Base-by-base conservation (phyloP, 2,113 vertebrate species). In the Bagarius yarrelli region DNA sequence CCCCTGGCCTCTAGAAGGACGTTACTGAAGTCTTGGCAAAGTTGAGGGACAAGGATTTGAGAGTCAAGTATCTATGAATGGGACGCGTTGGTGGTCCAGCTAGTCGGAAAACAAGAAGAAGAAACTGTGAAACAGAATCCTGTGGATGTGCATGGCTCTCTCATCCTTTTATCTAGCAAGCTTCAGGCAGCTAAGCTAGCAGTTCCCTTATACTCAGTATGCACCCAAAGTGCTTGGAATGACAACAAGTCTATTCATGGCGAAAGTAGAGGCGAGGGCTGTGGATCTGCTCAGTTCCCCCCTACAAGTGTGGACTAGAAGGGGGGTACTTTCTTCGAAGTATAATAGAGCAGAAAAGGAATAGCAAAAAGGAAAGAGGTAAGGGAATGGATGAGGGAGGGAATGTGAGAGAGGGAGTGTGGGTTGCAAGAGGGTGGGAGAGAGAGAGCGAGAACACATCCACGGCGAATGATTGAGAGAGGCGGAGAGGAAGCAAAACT, bases 401-500 rank as follows among this genome's bases (percentile, higher is more conserved):
- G 70, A 81, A 87, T 89, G 36, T 87, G 84, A 78, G 85, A 87
- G 83, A 80, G 52, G 70, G 27, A 73, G 50, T 55, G 52, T 34
- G 70, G 50, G 70, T 73, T 73, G 70, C 50, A 82, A n/a, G 79
- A 44, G 78, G n/a, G 80, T 78, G 83, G 44, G 73, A 83, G 76
- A 23, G 80, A 63, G 71, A 50, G 83, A 74, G 81, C 80, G 85
- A 76, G 83, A 55, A 74, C 69, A 72, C 85, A 90, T 91, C 92
- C 91, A 92, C 90, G 91, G 90, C 87, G 92, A 93, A 92, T 93
- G 93, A 93, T 90, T 88, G 88, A 93, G 92, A 90, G 92, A 93
- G 93, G 93, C 91, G 89, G 93, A 94, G 91, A 93, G 93, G 93
- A 93, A 93, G 89, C 91, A 88, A 91, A 92, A 90, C 91, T 92